Base-by-base conservation (phyloP, 1,140 invertebrate genomes). In the Drosophila biarmipes region DNA sequence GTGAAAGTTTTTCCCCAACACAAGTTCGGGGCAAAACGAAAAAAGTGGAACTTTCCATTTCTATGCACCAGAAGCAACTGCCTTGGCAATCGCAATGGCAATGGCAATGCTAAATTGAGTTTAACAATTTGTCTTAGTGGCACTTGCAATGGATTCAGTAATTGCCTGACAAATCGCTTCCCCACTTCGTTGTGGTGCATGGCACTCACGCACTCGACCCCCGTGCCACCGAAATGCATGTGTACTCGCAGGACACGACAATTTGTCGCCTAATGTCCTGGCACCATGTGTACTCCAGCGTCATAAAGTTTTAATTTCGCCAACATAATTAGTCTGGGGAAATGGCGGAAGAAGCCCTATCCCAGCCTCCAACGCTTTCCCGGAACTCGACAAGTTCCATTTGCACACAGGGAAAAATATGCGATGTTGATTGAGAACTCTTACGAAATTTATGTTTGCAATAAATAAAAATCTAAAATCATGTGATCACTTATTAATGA, bases 41-140 rank as follows among this genome's bases (percentile, higher is more conserved):
- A 17, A 40, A 40, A 6, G 15, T 7, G 3, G 8, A 61, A 61
- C 56, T 73, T 73, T 73, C 31, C 68, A 72, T 49, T 72, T 59
- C 66, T 72, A 72, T 69, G 66, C 68, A 72, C 17, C 45, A 49
- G 27, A 64, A 15, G 4, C 15, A 8, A 15, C 40, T 24, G 21
- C 12, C 52, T 61, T 61, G 31, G 40, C 46, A 68, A 49, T 53
- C 37, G 67, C 66, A 66, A 62, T 61, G 43, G 34, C 57, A 53
- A 62, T 73, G 71, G 49, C 37, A 56, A 43, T 51, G 51, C 58
- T 37, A 66, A 74, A 74, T 74, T 66, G 51, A 74, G 72, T 56
- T 75, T 75, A 54, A 74, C 71, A 75, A 74, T 75, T 75, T 64
- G 61, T 75, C 59, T 75, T 76, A 54, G 35, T 49, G 73, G 48